phyloP scores from a whole-genome alignment of 30 jellyfish, hydroid and myxozoan species.

The Aurelia sp. region DNA sequence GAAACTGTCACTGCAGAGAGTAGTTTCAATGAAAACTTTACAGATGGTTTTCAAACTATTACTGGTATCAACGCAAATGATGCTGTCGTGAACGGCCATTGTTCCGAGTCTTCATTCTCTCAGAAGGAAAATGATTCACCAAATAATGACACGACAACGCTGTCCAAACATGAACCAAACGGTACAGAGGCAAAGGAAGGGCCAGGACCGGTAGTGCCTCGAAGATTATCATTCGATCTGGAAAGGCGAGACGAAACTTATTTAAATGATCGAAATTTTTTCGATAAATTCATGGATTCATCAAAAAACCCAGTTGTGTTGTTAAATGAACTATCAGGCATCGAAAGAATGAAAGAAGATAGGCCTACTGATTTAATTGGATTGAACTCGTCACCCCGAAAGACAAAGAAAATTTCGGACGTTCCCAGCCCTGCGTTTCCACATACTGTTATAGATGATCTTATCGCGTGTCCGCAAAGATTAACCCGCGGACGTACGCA shows the following conservation, averaged over 20 bases:
- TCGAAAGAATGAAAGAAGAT: not conserved
- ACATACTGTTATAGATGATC: conserved; percentile 52
- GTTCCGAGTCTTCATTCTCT: no score
- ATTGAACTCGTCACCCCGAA: conserved; percentile 16
- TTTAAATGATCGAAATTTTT: not conserved
- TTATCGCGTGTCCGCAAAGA: conserved; percentile 73
- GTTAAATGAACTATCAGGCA: conserved; percentile 28
- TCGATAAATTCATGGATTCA: not conserved
- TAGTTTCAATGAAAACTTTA: no score
- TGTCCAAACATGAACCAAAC: no score
- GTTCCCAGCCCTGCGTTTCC: conserved; percentile 41
- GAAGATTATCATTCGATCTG: not conserved
- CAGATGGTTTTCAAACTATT: no score
- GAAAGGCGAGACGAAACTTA: not conserved
- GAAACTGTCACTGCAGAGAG: no score
- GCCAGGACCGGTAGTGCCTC: no score
- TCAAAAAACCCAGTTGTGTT: conserved; percentile 46
- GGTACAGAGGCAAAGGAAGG: no score
- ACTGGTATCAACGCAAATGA: no score
- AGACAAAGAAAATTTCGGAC: not conserved
- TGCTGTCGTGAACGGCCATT: no score
- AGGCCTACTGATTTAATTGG: conserved; percentile 6
- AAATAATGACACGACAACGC: no score
- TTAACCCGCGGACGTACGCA: conserved; percentile 69
- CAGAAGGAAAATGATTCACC: no score